Evolutionary conservation across 2,797 vertebrate genomes (phyloP), one percentile per base, ranked within the genome.

Genomic region (Erethizon dorsatum): DNA sequence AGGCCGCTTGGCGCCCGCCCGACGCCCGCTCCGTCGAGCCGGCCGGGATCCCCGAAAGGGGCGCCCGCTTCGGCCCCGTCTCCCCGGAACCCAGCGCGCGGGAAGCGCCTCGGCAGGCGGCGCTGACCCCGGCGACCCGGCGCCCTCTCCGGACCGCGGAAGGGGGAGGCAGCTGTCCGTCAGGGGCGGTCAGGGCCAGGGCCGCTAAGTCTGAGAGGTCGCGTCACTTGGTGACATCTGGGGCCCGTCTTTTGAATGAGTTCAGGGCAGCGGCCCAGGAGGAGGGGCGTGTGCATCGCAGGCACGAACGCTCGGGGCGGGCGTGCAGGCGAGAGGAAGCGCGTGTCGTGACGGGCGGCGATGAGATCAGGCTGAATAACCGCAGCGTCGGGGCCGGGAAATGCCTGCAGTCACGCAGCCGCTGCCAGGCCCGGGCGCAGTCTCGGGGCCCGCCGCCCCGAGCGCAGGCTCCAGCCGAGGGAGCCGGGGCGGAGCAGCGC

Each of bases 271-370:
- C 37, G 18, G 24, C n/a, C 10, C 45, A 2, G 73, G 69, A 22
- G 71, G 41, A 45, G 71, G 65, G 71, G 37, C 71, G 71, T 45
- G 37, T 5, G n/a, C 41, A 9, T 14, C 1, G 41, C 71, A 47
- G 41, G 71, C 71, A 75, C 71, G 41, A 45, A 47, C 5, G 71
- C 71, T 47, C n/a, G 37, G 71, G 41, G 71, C 71, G 24, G 61
- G 22, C 65, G 91, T 91, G 87, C 92, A 47, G 95, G 94, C 88
- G 75, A 87, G 96, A 92, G 98, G 83, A 88, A 73, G 97, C 77
- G 82, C 94, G 86, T 99, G 99, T 99, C 99, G 99, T 99, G 99
- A 99, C 99, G 98, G 97, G 98, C 90, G 85, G 97, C 97, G 94
- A 83, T 97, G 98, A 99, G 99, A 98, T 99, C 99, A 98, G 98